Conservation (phyloP, 2,113 vertebrate species). For the Erythrocercus mccallii region DNA sequence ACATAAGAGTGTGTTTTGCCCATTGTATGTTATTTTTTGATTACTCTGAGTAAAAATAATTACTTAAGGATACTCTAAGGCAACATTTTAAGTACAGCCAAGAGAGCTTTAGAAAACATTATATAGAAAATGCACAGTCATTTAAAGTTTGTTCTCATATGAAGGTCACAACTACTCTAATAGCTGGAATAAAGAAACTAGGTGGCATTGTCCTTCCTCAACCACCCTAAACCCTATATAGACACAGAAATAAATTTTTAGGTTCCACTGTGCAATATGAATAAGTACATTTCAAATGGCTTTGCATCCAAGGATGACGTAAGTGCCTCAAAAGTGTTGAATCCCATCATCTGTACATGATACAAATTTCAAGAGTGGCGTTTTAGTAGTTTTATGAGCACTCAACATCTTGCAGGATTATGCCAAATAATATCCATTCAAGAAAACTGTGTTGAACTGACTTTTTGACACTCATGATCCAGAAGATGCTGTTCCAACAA, state of each 20-base stretch:
- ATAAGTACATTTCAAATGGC: neutral
- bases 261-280: neutral
- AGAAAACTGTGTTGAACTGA: neutral
- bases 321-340: neutral
- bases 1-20: neutral
- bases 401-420: neutral
- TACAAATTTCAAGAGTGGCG: neutral
- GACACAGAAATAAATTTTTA: neutral
- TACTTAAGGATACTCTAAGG: neutral
- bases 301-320: neutral
- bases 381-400: neutral
- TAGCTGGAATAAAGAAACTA: neutral
- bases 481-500: neutral
- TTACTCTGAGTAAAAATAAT: neutral
- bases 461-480: neutral
- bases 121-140: neutral
- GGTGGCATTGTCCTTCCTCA: neutral
- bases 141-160: neutral
- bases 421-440: neutral
- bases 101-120: neutral
- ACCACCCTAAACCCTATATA: neutral
- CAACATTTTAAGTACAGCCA: neutral
- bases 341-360: neutral
- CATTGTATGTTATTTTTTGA: neutral
- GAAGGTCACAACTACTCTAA: neutral